A percentile compares a stretch with the other conserved stretches of the same genome.
These are phyloP conservation scores for Sphaeramia orbicularis DNA, from an alignment of 2,797 vertebrate genomes.

Conservation along the genomic window DNA sequence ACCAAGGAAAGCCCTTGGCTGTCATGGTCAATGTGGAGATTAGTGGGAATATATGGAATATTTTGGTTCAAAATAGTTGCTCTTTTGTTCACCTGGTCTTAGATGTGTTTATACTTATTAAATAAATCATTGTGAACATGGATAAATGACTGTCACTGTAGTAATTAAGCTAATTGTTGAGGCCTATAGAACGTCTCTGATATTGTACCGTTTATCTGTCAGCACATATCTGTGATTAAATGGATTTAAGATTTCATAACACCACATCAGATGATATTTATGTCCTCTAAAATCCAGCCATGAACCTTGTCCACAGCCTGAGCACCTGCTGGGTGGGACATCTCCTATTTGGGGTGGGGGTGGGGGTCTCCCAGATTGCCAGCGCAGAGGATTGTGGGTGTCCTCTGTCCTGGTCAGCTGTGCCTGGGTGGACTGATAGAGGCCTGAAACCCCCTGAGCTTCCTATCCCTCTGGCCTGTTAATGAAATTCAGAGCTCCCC, in stretches of 20 bases:
- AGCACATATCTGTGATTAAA: background rate
- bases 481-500: conserved; percentile 72
- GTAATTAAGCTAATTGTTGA: too few relatives aligned
- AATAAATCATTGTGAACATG: background rate
- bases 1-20: background rate
- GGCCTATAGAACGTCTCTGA: too few relatives aligned
- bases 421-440: conserved; percentile 44
- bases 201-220: too few relatives aligned
- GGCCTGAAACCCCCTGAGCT: conserved; percentile 12
- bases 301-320: background rate
- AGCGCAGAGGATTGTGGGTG: conserved; percentile 26
- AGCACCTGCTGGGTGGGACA: background rate
- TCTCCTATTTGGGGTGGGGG: too few relatives aligned
- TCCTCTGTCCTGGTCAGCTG: conserved; percentile 37
- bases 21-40: too few relatives aligned
- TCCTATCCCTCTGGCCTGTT: conserved; percentile 40
- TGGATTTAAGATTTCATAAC: conserved; percentile 5
- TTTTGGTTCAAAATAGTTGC: background rate
- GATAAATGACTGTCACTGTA: background rate
- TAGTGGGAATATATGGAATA: background rate
- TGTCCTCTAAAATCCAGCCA: background rate
- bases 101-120: too few relatives aligned
- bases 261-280: background rate
- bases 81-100: background rate
- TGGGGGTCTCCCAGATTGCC: background rate